Conservation (phyloP, 2,797 vertebrate species). For the Silurus aristotelis region DNA sequence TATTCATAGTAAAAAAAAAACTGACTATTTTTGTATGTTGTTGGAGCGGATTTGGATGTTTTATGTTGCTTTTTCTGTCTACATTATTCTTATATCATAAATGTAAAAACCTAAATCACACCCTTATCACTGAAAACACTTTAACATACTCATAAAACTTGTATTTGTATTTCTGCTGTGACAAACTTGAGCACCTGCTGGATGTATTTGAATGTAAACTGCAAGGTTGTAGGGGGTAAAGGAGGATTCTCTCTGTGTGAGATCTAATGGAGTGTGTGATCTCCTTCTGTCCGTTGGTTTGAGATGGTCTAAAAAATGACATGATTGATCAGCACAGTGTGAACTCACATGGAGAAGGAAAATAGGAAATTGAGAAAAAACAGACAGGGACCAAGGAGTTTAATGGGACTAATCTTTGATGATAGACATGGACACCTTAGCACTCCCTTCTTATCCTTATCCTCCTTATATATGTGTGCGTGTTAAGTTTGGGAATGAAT, state of each 20-base stretch:
- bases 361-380: conserved; percentile 4
- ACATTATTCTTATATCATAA: too few relatives aligned
- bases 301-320: background rate
- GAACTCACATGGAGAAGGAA: background rate
- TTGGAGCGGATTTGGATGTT: too few relatives aligned
- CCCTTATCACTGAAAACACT: too few relatives aligned
- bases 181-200: background rate
- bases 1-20: too few relatives aligned
- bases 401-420: conserved; percentile 28
- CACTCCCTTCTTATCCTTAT: background rate
- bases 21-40: too few relatives aligned
- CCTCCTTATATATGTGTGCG: background rate
- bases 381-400: conserved; percentile 1
- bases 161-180: background rate
- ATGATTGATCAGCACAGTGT: background rate
- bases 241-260: background rate
- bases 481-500: background rate
- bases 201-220: background rate
- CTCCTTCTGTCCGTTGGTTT: conserved; percentile 8
- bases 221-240: background rate
- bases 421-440: conserved; percentile 10
- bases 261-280: background rate
- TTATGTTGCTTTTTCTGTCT: too few relatives aligned
- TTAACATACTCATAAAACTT: background rate
- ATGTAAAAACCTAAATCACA: too few relatives aligned